Evolutionary conservation across 1,140 invertebrate species (phyloP).

Genomic region (Campoletis sonorensis): DNA sequence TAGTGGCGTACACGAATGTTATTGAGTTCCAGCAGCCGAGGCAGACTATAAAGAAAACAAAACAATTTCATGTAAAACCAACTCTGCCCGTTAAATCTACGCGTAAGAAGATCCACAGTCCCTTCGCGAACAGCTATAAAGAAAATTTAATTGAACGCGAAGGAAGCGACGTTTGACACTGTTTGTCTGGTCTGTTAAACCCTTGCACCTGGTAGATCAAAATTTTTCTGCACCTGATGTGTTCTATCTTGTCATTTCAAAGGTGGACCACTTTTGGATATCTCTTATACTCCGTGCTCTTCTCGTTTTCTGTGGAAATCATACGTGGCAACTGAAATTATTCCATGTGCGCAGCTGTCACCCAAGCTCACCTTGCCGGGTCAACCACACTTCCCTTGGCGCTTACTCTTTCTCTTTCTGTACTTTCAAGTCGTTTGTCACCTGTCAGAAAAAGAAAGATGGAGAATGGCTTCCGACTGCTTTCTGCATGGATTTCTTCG

Average conservation of each 20-base stretch:
- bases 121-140: background rate
- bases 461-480: conserved; percentile 30
- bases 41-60: background rate
- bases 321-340: conserved; percentile 56
- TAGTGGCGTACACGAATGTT: background rate
- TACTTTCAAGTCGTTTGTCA: conserved; percentile 62
- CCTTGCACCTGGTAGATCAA: background rate
- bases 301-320: conserved; percentile 31
- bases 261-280: background rate
- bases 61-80: background rate
- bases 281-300: background rate
- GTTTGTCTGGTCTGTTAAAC: background rate
- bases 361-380: conserved; percentile 49
- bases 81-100: background rate
- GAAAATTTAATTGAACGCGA: conserved; percentile 13
- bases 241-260: background rate
- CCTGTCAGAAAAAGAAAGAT: conserved; percentile 58
- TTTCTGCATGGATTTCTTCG: background rate
- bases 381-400: conserved; percentile 47
- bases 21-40: background rate
- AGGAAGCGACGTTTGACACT: background rate
- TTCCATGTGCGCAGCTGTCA: conserved; percentile 50
- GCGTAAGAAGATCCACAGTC: background rate
- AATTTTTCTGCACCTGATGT: conserved; percentile 7
- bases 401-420: background rate